Evolutionary conservation across 2,797 vertebrate species (phyloP).

Genomic region (Paratrypauchen microcephalus): DNA sequence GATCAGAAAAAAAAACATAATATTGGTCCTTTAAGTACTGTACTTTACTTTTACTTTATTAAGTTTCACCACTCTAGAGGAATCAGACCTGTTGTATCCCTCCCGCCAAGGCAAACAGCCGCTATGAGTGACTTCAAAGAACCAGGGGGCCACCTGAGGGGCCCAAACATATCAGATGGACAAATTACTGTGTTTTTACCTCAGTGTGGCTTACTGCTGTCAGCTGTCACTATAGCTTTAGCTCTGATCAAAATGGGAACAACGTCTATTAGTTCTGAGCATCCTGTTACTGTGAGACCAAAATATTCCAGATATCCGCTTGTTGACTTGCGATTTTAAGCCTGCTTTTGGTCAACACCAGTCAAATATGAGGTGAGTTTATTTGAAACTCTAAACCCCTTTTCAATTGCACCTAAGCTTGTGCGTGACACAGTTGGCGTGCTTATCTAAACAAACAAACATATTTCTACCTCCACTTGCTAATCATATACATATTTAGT

Average conservation of each 20-base stretch:
- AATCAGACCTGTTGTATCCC: constrained; percentile 67
- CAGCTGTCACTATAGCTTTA: constrained; percentile 25
- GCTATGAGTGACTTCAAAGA: constrained; percentile 64
- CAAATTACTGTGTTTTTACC: constrained; percentile 45
- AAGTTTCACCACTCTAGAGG: constrained; percentile 11
- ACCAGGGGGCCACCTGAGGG: constrained; percentile 35
- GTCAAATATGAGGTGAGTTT: constrained; percentile 75
- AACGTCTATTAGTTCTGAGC: constrained; percentile 32
- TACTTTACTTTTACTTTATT: too few relatives aligned
- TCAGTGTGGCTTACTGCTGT: constrained; percentile 17
- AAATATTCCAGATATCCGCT: constrained; percentile 61
- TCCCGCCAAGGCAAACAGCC: constrained; percentile 61
- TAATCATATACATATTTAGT: constrained; percentile 61
- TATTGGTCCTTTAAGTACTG: too few relatives aligned
- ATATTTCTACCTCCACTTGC: constrained; percentile 58
- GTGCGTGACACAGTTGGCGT: constrained; percentile 44
- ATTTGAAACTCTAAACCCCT: constrained; percentile 68
- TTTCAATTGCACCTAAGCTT: constrained; percentile 55
- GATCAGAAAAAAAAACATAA: too few relatives aligned
- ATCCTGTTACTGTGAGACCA: constrained; percentile 31
- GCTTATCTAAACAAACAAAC: constrained; percentile 68
- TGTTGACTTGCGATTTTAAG: constrained; percentile 72
- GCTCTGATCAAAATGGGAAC: constrained; percentile 21
- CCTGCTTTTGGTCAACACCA: constrained; percentile 66
- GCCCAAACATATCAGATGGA: constrained; percentile 40